A percentile compares a stretch with the other conserved stretches of the same genome.
Evolutionary conservation across 2,113 vertebrate species (phyloP).

Genomic region (Neotragus pygmaeus): DNA sequence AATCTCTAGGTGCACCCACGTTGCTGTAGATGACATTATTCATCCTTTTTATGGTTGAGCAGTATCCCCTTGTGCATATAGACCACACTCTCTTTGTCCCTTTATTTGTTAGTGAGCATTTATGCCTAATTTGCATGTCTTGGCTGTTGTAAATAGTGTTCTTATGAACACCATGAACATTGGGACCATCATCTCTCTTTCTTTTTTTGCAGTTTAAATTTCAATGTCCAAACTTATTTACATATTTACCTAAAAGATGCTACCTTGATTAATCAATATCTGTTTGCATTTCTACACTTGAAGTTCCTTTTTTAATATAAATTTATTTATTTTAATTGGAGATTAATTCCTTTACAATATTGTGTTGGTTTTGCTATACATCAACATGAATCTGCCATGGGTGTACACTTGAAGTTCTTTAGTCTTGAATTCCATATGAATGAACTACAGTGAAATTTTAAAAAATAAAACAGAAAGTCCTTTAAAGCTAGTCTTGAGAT

Average conservation of each 20-base stretch:
- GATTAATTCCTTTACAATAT: too few relatives aligned
- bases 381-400: too few relatives aligned
- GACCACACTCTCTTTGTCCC: neutral
- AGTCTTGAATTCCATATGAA: neutral
- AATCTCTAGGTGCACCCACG: neutral
- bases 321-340: too few relatives aligned
- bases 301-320: neutral
- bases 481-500: neutral
- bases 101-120: neutral
- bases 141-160: neutral
- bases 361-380: too few relatives aligned
- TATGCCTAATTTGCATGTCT: rapidly evolving
- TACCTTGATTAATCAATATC: neutral
- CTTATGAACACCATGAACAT: too few relatives aligned
- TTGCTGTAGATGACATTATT: neutral
- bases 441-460: neutral
- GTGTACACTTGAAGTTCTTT: neutral
- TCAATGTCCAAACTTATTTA: neutral
- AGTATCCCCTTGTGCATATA: neutral
- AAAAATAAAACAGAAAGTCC: neutral
- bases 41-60: neutral
- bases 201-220: too few relatives aligned
- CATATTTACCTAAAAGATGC: conserved; percentile 19
- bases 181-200: neutral
- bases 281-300: neutral